Evolutionary conservation across 2,113 vertebrate species (phyloP).

Genomic region (Cinclus mexicanus): DNA sequence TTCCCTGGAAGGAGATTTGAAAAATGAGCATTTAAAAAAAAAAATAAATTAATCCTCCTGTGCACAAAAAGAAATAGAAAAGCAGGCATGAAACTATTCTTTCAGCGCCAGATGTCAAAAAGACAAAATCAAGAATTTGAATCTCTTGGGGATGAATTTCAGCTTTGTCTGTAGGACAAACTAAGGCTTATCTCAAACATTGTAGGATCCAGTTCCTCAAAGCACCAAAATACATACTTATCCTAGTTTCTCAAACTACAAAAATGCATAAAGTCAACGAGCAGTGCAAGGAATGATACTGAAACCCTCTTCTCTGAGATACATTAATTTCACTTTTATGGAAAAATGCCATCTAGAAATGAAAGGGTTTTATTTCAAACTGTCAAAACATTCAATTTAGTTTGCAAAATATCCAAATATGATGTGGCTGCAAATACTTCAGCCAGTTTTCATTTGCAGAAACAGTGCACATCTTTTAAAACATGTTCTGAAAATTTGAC

Average conservation of each 20-base stretch:
- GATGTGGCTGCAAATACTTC: neutral
- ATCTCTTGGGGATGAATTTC: slow-evolving; percentile 10
- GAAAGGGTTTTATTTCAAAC: neutral
- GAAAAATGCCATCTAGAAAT: neutral
- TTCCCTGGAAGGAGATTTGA: slow-evolving; percentile 14
- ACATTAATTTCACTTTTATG: neutral
- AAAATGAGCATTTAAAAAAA: neutral
- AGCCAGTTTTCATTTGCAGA: neutral
- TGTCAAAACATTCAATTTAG: neutral
- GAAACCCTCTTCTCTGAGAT: neutral
- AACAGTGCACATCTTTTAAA: neutral
- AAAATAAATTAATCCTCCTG: neutral
- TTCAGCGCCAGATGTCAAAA: neutral
- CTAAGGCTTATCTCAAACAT: neutral
- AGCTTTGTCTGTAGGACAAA: slow-evolving; percentile 26
- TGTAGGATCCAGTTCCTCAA: slow-evolving; percentile 10
- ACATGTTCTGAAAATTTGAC: neutral
- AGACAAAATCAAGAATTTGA: slow-evolving; percentile 33
- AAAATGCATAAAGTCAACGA: neutral
- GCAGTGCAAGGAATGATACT: neutral
- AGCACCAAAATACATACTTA: neutral
- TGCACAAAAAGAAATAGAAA: slow-evolving; percentile 9
- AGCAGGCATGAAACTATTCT: slow-evolving; percentile 6
- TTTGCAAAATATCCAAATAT: neutral
- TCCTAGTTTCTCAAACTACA: neutral